A percentile compares a stretch with the other conserved stretches of the same genome.
These are phyloP conservation scores for Argyresthia albistria DNA, from an alignment of 2,888 invertebrate genomes.

Conservation along the genomic window DNA sequence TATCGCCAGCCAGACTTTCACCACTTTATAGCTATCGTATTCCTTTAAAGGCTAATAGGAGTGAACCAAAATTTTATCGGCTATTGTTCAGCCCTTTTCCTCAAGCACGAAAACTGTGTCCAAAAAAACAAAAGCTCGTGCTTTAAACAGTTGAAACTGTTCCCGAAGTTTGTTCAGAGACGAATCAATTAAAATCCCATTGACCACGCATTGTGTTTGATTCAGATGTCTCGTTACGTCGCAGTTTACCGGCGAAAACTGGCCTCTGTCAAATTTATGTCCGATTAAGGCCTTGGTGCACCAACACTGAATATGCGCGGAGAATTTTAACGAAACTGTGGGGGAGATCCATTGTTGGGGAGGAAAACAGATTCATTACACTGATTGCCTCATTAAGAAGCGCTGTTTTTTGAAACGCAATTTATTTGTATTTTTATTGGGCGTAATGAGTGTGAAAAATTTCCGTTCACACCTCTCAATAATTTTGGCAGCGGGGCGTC, in stretches of 20 bases:
- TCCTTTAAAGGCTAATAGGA: not conserved
- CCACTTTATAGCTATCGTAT: too few species aligned
- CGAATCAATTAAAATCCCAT: slow-evolving; percentile 40
- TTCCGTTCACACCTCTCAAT: not conserved
- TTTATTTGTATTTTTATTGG: slow-evolving; percentile 40
- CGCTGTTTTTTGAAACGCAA: slow-evolving; percentile 35
- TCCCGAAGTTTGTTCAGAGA: slow-evolving; percentile 16
- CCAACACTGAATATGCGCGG: slow-evolving; percentile 22
- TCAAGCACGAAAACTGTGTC: slow-evolving; percentile 11
- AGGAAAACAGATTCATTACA: slow-evolving; percentile 29
- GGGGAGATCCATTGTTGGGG: slow-evolving; percentile 35
- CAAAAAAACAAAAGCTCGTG: slow-evolving; percentile 9
- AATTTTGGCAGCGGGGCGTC: not conserved
- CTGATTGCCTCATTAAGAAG: slow-evolving; percentile 46
- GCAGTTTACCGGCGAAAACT: slow-evolving; percentile 24
- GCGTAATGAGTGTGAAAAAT: slow-evolving; percentile 1
- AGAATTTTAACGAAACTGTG: slow-evolving; percentile 57
- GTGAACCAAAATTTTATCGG: slow-evolving; percentile 12
- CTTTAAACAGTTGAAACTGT: not conserved
- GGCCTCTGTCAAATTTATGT: slow-evolving; percentile 47
- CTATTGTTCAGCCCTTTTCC: slow-evolving; percentile 15
- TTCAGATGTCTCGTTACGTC: slow-evolving; percentile 51
- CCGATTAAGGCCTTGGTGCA: slow-evolving; percentile 42
- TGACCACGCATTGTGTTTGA: slow-evolving; percentile 52
- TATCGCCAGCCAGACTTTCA: too few species aligned